Evolutionary conservation across 2,113 vertebrate genomes (phyloP), one percentile per base, ranked within the genome.

Genomic region (Geococcyx californianus): DNA sequence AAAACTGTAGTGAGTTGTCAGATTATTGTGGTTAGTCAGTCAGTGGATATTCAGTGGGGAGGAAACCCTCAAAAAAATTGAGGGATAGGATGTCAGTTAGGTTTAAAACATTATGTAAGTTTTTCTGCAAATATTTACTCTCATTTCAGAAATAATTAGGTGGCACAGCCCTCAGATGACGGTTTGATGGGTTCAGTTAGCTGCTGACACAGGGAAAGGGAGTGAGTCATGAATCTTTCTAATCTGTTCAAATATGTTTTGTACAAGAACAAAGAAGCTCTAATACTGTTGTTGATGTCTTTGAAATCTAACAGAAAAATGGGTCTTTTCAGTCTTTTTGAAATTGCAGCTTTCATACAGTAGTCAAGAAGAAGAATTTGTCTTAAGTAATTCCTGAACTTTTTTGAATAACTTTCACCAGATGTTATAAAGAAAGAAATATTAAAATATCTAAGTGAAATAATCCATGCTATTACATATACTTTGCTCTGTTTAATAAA

Each of bases 171-270:
- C 54, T 93, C 73, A 84, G 72, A 78, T 90, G 28, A 72, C 95
- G 58, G 97, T 98, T 97, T 97, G 96, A 97, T 98, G 76, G 40
- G n/a, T 96, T 97, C 26, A 56, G 68, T 98, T 97, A 97, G 87
- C 76, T 96, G 76, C 93, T 33, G 67, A 94, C 90, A 81, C 47
- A 84, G 87, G 94, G 95, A 82, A 97, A 97, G 94, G 84, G 76
- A 91, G 54, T 89, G 86, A 96, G 76, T 97, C 82, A 92, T 75
- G 31, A 94, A 95, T 90, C 84, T 93, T 96, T 94, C 77, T 77
- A 75, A 17, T 96, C 74, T 93, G 55, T 77, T 97, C 93, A 90
- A 97, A 83, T 93, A 87, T 28, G 67, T 96, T 97, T 97, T 97
- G 74, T 96, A 66, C 33, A 90, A 93, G 94, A 97, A 90, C 69